Evolutionary conservation across 2,888 invertebrate genomes (phyloP), one percentile per base, ranked within the genome.

Genomic region (Linyphia triangularis): DNA sequence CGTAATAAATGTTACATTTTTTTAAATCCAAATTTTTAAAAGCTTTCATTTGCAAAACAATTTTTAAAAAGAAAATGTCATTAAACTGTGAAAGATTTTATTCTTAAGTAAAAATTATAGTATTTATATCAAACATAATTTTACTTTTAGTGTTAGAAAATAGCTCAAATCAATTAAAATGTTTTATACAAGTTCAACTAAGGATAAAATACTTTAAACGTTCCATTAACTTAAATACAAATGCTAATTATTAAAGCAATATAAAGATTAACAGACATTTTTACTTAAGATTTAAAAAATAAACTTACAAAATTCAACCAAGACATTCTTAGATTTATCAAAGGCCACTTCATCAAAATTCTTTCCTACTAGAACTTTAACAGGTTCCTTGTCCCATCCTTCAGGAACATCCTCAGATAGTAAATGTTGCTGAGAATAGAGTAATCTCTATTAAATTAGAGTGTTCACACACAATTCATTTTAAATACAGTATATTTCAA

Each of bases 361-460:
- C 93, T 95, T 96, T 90, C 98, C 96, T 83, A 99, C 99, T 86
- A 99, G 95, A 77, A 95, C 94, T 94, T 98, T 99, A 89, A 99
- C 99, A 81, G 98, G 96, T 91, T 95, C 95, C 92, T 97, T 96
- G 93, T 99, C 96, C 99, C 99, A 99, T 94, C 99, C 99, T 91
- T 96, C 96, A 9, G 99, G 99, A 91, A 99, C 93, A 0, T 97
- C 97, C 93, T 99, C 97, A 90, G 96, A 96, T 92, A 99, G 95
- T 91, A 99, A 94, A 93, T 99, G 99, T 93, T 97, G 97, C 94
- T 94, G 91, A 28, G 51, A 78, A 61, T 10, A 73, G 16, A 43
- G n/a, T n/a, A 33, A 51, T 13, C 24, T 40, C n/a, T n/a, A n/a
- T n/a, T n/a, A n/a, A n/a, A n/a, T n/a, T n/a, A n/a, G n/a, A n/a